Percentiles rank a stretch among this genome's conserved stretches.
Evolutionary conservation across 2,888 invertebrate species (phyloP).

Genomic region (Hirtodrosophila trivittata): DNA sequence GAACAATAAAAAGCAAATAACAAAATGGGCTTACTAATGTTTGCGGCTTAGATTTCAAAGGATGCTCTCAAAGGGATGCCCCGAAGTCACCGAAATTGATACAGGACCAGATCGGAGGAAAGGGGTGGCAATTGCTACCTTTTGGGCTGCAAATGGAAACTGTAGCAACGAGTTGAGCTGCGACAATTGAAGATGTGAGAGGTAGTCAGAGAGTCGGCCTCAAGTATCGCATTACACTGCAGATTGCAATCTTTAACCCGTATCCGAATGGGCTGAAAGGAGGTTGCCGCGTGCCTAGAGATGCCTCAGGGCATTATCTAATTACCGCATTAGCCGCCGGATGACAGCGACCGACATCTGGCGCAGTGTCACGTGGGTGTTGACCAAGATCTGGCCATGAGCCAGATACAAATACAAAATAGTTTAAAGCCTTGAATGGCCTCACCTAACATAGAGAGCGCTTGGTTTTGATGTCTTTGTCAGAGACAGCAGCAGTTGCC

Average conservation of each 20-base stretch:
- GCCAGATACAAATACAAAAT: slow-evolving; percentile 49
- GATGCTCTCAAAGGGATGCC: slow-evolving; percentile 67
- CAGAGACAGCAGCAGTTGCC: slow-evolving; percentile 24
- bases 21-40: slow-evolving; percentile 66
- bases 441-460: no score
- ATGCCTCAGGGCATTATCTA: slow-evolving; percentile 65
- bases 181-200: slow-evolving; percentile 37
- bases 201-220: slow-evolving; percentile 40
- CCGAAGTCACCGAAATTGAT: slow-evolving; percentile 65
- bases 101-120: slow-evolving; percentile 42
- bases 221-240: slow-evolving; percentile 58
- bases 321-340: slow-evolving; percentile 70
- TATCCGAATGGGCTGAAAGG: slow-evolving; percentile 18
- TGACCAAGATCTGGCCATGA: slow-evolving; percentile 18
- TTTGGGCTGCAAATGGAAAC: slow-evolving; percentile 34
- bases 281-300: slow-evolving; percentile 63
- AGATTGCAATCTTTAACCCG: slow-evolving; percentile 75
- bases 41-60: slow-evolving; percentile 72
- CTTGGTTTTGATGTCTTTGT: slow-evolving; percentile 71
- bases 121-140: slow-evolving; percentile 62
- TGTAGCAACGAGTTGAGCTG: slow-evolving; percentile 55
- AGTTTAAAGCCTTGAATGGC: slow-evolving; percentile 50
- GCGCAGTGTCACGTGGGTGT: slow-evolving; percentile 65
- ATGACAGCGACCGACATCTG: slow-evolving; percentile 50
- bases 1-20: slow-evolving; percentile 47